Base-by-base conservation (phyloP, 2,888 invertebrate genomes). In the Nysson spinosus region DNA sequence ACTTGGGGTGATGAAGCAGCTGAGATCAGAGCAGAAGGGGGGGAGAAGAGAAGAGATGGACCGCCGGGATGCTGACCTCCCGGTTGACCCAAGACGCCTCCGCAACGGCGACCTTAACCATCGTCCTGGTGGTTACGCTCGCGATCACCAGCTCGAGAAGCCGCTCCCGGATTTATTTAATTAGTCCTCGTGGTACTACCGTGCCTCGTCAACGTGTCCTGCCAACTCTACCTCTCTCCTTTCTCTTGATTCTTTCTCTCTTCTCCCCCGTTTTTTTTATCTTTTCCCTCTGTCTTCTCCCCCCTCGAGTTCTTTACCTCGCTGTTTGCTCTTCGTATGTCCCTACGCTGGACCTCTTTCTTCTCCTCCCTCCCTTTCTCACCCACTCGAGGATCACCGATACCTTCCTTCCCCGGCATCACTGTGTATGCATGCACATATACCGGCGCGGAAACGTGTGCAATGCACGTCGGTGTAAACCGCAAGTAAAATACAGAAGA, bases 81-180 rank as follows among this genome's bases (percentile, higher is more conserved):
- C 51, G 77, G 60, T 76, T 79, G 79, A 78, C 81, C 80, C 69
- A 69, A 72, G 73, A 67, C 75, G 77, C 75, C 76, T 73, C 68
- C 78, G 75, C 80, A 79, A 69, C 75, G 77, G 70, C 75, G 76
- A 75, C 73, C 76, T 75, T 73, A 77, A 76, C 69, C 79, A 69
- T 72, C 69, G 69, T 71, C 75, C 76, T 72, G 72, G 67, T 63
- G 69, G 77, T 72, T 77, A 76, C 71, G 71, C 75, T 77, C 75
- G 79, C 80, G 73, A 75, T 74, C 65, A 65, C n/a, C 63, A 64
- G 69, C 60, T 52, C 69, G 69, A 72, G 76, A 72, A 80, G 75
- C 80, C 71, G 83, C 82, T 81, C 82, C 82, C 82, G 82, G 82
- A 83, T 83, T 83, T 82, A 83, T 83, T 83, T 83, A 83, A 83